Conservation (phyloP, 2,888 invertebrate genomes). For the Isotomurus palustris region DNA sequence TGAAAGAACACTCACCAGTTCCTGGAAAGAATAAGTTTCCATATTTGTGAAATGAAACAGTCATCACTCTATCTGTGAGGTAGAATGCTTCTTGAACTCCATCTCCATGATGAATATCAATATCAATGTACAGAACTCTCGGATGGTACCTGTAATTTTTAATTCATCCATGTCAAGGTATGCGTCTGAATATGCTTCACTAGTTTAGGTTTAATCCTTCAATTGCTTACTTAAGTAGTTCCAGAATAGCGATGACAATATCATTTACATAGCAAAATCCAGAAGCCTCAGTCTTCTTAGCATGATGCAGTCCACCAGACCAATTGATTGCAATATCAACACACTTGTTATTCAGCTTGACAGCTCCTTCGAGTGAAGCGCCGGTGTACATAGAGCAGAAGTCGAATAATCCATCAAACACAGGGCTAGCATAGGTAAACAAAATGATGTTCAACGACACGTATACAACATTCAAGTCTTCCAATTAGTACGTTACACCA, state of each 20-base stretch:
- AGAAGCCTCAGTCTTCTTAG: conserved; percentile 98
- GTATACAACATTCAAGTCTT: neutral
- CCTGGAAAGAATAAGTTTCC: conserved; percentile 98
- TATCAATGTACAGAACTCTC: conserved; percentile 94
- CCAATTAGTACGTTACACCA: neutral
- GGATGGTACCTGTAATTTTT: conserved; percentile 73
- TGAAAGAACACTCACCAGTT: conserved; percentile 58
- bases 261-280: conserved; percentile 99
- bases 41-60: conserved; percentile 98
- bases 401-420: conserved; percentile 94
- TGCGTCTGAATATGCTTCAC: neutral
- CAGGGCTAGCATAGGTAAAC: conserved; percentile 58
- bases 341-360: conserved; percentile 87
- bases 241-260: conserved; percentile 94
- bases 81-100: conserved; percentile 98
- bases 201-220: neutral
- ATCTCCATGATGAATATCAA: conserved; percentile 97
- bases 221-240: conserved; percentile 64
- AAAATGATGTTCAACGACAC: neutral
- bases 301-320: conserved; percentile 98
- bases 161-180: neutral
- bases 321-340: conserved; percentile 99
- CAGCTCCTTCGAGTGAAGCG: conserved; percentile 93
- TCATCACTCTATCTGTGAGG: conserved; percentile 96
- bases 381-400: conserved; percentile 99